Conservation (phyloP, 2,888 invertebrate species). For the Hyalella azteca region DNA sequence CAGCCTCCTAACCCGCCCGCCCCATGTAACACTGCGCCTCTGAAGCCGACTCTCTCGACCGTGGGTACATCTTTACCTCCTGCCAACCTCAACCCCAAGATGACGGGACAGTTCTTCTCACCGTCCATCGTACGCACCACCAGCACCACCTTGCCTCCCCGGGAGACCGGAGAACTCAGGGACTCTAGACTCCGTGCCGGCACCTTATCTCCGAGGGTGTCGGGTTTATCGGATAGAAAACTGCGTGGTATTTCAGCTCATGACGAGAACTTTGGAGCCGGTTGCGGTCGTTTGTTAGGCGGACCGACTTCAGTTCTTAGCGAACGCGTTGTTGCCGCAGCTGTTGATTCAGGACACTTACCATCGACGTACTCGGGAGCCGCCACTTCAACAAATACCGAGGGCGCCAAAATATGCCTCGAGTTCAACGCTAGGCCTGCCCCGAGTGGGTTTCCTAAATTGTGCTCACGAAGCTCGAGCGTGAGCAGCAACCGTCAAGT, state of each 20-base stretch:
- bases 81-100: constrained; percentile 9
- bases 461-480: constrained; percentile 19
- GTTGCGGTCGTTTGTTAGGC: background rate
- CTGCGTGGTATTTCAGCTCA: background rate
- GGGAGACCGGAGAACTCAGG: background rate
- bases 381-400: background rate
- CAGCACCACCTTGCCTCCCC: constrained; percentile 6
- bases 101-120: background rate
- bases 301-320: constrained; percentile 1
- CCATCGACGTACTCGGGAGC: background rate
- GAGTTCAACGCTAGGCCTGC: background rate
- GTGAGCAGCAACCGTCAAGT: constrained; percentile 3
- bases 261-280: background rate
- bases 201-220: background rate
- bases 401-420: background rate
- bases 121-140: constrained; percentile 5
- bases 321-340: background rate
- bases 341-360: background rate
- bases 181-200: background rate
- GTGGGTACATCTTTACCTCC: background rate
- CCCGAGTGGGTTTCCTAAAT: background rate
- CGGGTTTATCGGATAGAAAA: background rate
- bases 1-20: background rate
- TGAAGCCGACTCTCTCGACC: background rate
- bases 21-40: background rate